These are phyloP conservation scores for Amphimedon queenslandica DNA, from an alignment of 37 sponge, comb jelly and placozoan genomes.

Conservation along the genomic window DNA sequence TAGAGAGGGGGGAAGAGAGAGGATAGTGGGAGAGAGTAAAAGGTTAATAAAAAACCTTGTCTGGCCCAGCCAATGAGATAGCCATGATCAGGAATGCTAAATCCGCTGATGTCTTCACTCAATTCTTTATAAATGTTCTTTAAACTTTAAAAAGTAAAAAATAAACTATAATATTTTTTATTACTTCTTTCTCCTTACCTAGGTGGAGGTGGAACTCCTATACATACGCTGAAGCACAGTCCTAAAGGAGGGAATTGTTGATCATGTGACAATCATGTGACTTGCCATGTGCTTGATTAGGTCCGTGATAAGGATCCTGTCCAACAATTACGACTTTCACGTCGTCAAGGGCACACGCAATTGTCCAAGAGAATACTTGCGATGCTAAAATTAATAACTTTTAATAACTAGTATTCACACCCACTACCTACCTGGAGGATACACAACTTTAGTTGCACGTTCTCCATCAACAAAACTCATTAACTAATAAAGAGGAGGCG, in stretches of 20 bases:
- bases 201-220: slow-evolving; percentile 82
- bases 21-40: too few species aligned
- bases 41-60: slow-evolving; percentile 46
- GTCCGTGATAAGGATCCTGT: slow-evolving; percentile 99
- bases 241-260: slow-evolving; percentile 22
- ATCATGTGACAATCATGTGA: not conserved
- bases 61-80: slow-evolving; percentile 91
- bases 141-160: slow-evolving; percentile 42
- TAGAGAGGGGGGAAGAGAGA: too few species aligned
- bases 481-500: slow-evolving; percentile 22
- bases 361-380: slow-evolving; percentile 95
- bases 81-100: slow-evolving; percentile 84
- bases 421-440: slow-evolving; percentile 50
- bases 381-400: slow-evolving; percentile 29
- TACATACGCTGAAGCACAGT: slow-evolving; percentile 93
- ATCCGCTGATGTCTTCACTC: slow-evolving; percentile 61
- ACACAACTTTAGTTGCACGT: slow-evolving; percentile 39
- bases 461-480: slow-evolving; percentile 40
- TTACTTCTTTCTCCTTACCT: slow-evolving; percentile 24
- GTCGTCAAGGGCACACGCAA: slow-evolving; percentile 66
- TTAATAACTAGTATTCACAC: not conserved
- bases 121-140: slow-evolving; percentile 94
- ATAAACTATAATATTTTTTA: not conserved
- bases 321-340: slow-evolving; percentile 96
- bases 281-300: slow-evolving; percentile 85